Percentiles rank a stretch among this genome's conserved stretches.
These are phyloP conservation scores for Tetrapedia diversipes DNA, from an alignment of 2,888 invertebrate genomes.

Conservation along the genomic window DNA sequence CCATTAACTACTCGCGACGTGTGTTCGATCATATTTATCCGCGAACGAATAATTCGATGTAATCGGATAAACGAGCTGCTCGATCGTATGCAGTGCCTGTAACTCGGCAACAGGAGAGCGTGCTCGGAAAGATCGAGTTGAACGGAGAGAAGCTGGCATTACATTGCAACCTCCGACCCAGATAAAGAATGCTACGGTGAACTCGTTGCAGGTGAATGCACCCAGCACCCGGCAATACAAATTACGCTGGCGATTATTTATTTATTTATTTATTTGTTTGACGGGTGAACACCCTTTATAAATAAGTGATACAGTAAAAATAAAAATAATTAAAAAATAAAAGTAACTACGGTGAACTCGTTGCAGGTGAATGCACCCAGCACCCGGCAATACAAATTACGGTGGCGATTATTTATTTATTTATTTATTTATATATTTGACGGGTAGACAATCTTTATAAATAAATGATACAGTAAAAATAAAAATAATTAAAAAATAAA, in stretches of 20 bases:
- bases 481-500: too few relatives aligned
- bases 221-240: slow-evolving; percentile 51
- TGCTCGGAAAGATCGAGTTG: slow-evolving; percentile 45
- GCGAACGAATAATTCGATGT: slow-evolving; percentile 25
- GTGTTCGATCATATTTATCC: slow-evolving; percentile 26
- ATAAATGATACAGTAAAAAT: too few relatives aligned
- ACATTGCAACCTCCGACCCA: slow-evolving; percentile 74
- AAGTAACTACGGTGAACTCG: slow-evolving; percentile 70
- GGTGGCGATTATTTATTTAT: slow-evolving; percentile 52
- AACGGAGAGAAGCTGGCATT: slow-evolving; percentile 52
- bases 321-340: too few relatives aligned
- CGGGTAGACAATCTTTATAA: too few relatives aligned
- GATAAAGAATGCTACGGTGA: slow-evolving; percentile 70
- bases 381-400: slow-evolving; percentile 21
- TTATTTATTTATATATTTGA: too few relatives aligned
- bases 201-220: slow-evolving; percentile 76
- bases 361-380: slow-evolving; percentile 76
- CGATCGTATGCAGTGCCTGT: background rate
- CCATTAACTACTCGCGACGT: slow-evolving; percentile 3
- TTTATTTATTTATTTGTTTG: too few relatives aligned
- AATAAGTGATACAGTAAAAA: too few relatives aligned
- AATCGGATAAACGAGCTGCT: slow-evolving; percentile 31
- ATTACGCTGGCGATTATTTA: slow-evolving; percentile 44
- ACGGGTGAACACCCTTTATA: too few relatives aligned
- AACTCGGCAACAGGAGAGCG: too few relatives aligned